Base-by-base conservation (phyloP, 2,888 invertebrate genomes). In the Sesamia inferens region DNA sequence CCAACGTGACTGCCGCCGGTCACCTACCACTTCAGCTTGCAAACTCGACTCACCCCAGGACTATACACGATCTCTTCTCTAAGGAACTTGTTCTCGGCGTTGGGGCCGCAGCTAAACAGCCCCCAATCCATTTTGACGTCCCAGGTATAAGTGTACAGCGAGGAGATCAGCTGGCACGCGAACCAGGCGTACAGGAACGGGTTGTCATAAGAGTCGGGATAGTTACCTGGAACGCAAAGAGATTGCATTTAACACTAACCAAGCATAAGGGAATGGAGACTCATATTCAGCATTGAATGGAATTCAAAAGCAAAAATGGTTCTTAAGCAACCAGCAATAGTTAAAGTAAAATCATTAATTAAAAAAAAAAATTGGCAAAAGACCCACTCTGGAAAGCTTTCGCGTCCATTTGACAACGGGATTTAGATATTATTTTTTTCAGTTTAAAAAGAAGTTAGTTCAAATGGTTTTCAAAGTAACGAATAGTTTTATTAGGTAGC, bases 41-140 rank as follows among this genome's bases (percentile, higher is more conserved):
- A n/a, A 39, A 5, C n/a, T 55, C 24, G 14, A 51, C 97, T 97
- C 93, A 99, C 99, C 92, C 98, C 97, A 42, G 98, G 98, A 24
- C 99, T 98, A 92, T 99, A 99, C 14, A 99, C 99, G 75, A 99
- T 98, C 96, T 99, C 99, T 91, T 99, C 99, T 59, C 99, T 96
- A 2, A 99, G 96, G 92, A 99, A 98, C 91, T 97, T 97, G 96
- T 99, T 99, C 95, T 99, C 99, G 0, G 98, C 98, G 7, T 85
- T 83, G 1, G 99, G 98, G 85, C 98, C 98, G 72, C 97, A 97
- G 90, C 99, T 99, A 89, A 99, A 97, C 72, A 99, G 96, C 0
- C 99, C 99, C 99, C 99, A 99, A 96, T 99, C 99, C 98, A 99
- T 99, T 95, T 98, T 99, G 54, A 99, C 98, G 93, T 99, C 99